A percentile compares a stretch with the other conserved stretches of the same genome.
Evolutionary conservation across 2,797 vertebrate species (phyloP).

Genomic region (Melopsittacus undulatus): DNA sequence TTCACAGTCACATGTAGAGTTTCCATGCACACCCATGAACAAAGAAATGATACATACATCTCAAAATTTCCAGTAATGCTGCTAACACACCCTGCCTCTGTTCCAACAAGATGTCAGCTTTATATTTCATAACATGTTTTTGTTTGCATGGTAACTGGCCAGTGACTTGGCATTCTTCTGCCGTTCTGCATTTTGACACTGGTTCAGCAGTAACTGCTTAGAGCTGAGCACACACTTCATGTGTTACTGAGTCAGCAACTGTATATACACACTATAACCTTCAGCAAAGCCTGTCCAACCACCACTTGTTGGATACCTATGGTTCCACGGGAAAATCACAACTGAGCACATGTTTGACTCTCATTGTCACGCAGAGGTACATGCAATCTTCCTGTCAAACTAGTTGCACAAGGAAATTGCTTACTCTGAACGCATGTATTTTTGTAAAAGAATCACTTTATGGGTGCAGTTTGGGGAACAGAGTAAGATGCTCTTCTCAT

Average conservation of each 20-base stretch:
- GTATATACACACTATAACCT: background rate
- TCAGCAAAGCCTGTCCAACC: background rate
- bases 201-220: background rate
- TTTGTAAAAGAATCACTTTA: background rate
- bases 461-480: background rate
- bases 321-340: background rate
- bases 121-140: constrained; percentile 55
- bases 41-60: background rate
- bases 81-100: constrained; percentile 3
- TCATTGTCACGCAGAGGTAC: background rate
- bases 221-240: background rate
- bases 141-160: constrained; percentile 64
- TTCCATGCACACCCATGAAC: background rate
- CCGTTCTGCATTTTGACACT: background rate
- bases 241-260: background rate
- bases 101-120: constrained; percentile 3
- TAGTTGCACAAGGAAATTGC: background rate
- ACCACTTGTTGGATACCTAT: background rate
- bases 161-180: constrained; percentile 48
- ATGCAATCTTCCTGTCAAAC: background rate
- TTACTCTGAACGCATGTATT: background rate
- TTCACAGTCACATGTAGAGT: background rate
- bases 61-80: constrained; percentile 10
- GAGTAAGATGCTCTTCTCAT: background rate
- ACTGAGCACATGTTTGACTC: background rate